Conservation (phyloP, 2,113 vertebrate genomes). For the Cololabis saira region DNA sequence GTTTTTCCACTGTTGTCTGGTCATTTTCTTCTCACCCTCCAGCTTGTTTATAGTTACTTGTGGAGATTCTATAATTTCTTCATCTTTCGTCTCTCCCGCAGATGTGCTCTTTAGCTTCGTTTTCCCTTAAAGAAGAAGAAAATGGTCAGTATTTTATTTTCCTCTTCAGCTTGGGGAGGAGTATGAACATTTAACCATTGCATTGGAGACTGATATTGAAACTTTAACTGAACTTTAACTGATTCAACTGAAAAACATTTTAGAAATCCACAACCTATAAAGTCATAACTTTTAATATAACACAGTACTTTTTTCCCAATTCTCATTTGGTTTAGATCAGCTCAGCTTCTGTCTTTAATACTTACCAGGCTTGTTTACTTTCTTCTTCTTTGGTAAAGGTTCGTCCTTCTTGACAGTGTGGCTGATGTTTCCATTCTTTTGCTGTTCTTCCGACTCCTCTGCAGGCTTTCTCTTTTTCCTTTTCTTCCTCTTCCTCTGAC, state of each 20-base stretch:
- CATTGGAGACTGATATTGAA: too few relatives aligned
- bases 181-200: not conserved
- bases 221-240: too few relatives aligned
- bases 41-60: slow-evolving; percentile 8
- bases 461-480: slow-evolving; percentile 62
- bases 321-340: too few relatives aligned
- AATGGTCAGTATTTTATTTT: not conserved
- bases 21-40: slow-evolving; percentile 45
- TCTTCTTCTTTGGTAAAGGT: slow-evolving; percentile 37
- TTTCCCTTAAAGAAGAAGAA: slow-evolving; percentile 14
- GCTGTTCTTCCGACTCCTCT: slow-evolving; percentile 29
- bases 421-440: slow-evolving; percentile 11
- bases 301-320: too few relatives aligned
- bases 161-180: not conserved
- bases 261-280: too few relatives aligned
- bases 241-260: not conserved
- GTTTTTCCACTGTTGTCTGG: slow-evolving; percentile 79
- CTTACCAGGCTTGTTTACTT: slow-evolving; percentile 55
- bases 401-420: slow-evolving; percentile 12
- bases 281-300: too few relatives aligned
- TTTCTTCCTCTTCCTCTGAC: slow-evolving; percentile 74
- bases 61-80: not conserved
- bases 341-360: not conserved
- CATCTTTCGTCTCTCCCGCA: not conserved
- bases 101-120: slow-evolving; percentile 4